phyloP scores from a whole-genome alignment of 1,140 invertebrate species.

The Drosophila santomea region DNA sequence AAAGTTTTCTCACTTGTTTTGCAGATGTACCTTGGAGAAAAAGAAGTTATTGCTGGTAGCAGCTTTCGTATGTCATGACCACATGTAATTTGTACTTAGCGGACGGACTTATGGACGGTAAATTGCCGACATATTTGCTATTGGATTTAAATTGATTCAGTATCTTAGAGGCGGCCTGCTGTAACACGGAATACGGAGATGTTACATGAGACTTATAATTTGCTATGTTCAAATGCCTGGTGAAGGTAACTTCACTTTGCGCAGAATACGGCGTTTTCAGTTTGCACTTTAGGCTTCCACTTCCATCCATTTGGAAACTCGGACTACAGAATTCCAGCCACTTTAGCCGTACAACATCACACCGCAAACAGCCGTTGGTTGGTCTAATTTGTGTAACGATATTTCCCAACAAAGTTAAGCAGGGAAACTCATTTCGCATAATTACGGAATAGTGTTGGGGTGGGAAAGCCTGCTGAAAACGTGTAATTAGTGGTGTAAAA shows the following conservation, averaged over 20 bases:
- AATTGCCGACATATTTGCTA: background rate
- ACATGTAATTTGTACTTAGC: background rate
- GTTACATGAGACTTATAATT: background rate
- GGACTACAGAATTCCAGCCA: constrained; percentile 2
- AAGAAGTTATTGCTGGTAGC: too few relatives aligned
- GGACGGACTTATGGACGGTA: background rate
- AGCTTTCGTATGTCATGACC: too few relatives aligned
- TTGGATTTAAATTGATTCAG: background rate
- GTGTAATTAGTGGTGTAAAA: constrained; percentile 78
- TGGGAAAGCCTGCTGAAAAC: constrained; percentile 20
- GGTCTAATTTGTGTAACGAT: constrained; percentile 57
- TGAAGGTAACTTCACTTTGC: constrained; percentile 6
- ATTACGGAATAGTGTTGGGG: constrained; percentile 50
- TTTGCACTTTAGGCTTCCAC: background rate
- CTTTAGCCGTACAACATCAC: background rate
- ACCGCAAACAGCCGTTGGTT: constrained; percentile 8
- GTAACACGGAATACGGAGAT: background rate
- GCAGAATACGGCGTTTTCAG: background rate
- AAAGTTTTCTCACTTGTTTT: constrained; percentile 11
- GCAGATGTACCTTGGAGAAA: background rate
- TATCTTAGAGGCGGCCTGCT: background rate
- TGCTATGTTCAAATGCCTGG: background rate
- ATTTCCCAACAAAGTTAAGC: constrained; percentile 71
- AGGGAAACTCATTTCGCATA: constrained; percentile 65
- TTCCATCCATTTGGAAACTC: background rate